Base-by-base conservation (phyloP, 2,113 vertebrate genomes). In the Tinamus guttatus region DNA sequence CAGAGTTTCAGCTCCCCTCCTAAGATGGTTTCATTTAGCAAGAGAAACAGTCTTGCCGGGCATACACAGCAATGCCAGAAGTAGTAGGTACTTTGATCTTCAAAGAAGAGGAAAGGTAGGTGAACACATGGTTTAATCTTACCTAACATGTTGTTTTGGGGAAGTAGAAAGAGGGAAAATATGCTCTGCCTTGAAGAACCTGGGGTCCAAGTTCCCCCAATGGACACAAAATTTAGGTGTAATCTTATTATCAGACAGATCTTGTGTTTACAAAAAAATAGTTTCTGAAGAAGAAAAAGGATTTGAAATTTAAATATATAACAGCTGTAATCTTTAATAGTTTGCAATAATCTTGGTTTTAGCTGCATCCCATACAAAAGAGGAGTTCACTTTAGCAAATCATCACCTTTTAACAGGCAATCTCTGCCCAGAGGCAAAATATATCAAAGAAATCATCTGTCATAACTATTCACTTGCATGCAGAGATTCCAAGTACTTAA, bases 131-230 rank as follows among this genome's bases (percentile, higher is more conserved):
- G 49, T 77, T 79, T 86, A 22, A 28, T 40, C 47, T 63, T 41
- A 36, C 49, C 21, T 54, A 13, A 21, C 5, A 8, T 0, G 0
- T n/a, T 28, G 12, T 0, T 14, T 84, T 58, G 27, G 17, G 13
- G 9, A 27, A 65, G 19, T 38, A 79, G 38, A 54, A 87, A 34
- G 58, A n/a, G 2, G 0, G 0, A 51, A 63, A 32, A 76, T 1
- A 1, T 71, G 9, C 5, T 89, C n/a, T 81, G 4, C 38, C 25
- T 69, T 74, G 43, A 17, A 54, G 77, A 58, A 65, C 0, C 9
- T 47, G 43, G 22, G 15, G 43, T 86, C 8, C 36, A 34, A 2
- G 76, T 64, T 77, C 32, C 71, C 4, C 17, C 64, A 51, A 78
- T 0, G 0, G 17, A 41, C 28, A 69, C 1, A 1, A 60, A 65